Evolutionary conservation across 2,888 invertebrate genomes (phyloP).

Genomic region (Melieria picta): DNA sequence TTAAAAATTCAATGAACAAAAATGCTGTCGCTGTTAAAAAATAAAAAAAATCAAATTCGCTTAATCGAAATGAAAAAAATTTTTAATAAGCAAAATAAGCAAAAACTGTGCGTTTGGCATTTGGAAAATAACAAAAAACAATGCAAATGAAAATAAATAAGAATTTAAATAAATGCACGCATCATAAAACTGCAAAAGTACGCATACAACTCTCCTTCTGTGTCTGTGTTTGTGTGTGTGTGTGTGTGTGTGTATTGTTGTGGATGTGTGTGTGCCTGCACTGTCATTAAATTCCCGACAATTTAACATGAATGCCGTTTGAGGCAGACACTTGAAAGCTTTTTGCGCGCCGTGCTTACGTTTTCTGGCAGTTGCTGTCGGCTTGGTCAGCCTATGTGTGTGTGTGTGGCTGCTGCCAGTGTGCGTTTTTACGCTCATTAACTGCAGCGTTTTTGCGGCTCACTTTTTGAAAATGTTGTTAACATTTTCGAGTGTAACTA

Average conservation of each 20-base stretch:
- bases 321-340: neutral
- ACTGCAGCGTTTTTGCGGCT: neutral
- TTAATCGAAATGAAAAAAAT: no score
- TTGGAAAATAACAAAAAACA: no score
- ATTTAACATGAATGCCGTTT: slow-evolving; percentile 23
- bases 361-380: no score
- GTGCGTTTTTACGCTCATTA: neutral
- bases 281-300: slow-evolving; percentile 15
- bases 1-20: no score
- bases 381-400: no score
- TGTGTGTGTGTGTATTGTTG: neutral
- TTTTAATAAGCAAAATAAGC: no score
- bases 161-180: no score
- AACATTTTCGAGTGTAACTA: no score
- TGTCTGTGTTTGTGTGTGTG: neutral
- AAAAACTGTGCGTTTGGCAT: no score
- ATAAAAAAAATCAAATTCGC: no score
- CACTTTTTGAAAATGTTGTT: neutral
- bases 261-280: neutral
- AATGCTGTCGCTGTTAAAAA: no score
- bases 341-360: neutral
- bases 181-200: neutral
- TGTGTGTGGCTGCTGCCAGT: neutral
- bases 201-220: neutral
- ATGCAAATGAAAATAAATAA: no score